Percentiles rank a stretch among this genome's conserved stretches.
phyloP scores from a whole-genome alignment of 2,888 invertebrate species.

The Melitaea athalia region DNA sequence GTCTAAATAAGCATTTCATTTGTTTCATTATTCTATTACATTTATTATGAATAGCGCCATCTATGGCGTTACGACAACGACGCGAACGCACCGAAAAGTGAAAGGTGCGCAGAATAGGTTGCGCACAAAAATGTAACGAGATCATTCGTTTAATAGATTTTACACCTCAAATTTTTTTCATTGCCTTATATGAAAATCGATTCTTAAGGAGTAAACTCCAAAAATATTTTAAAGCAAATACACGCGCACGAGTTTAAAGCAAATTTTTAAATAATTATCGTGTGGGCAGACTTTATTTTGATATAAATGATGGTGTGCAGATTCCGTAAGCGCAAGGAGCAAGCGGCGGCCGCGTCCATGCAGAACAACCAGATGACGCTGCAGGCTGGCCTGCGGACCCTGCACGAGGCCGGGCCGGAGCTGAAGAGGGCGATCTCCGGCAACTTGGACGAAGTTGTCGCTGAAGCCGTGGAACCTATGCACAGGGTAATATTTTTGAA shows the following conservation, averaged over 20 bases:
- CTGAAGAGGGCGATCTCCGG: slow-evolving; percentile 99
- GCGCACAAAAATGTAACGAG: no score
- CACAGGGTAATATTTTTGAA: slow-evolving; percentile 89
- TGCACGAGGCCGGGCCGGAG: slow-evolving; percentile 99
- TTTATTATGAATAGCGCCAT: no score
- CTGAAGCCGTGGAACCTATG: slow-evolving; percentile 97
- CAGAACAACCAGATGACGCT: slow-evolving; percentile 90
- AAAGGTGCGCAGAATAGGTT: no score
- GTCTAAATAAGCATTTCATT: no score
- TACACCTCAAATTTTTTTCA: no score
- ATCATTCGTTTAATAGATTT: no score
- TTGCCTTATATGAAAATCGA: no score
- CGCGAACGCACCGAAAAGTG: no score
- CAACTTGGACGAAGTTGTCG: slow-evolving; percentile 95
- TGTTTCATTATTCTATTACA: no score
- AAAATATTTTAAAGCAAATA: slow-evolving; percentile 10
- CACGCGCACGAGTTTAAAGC: slow-evolving; percentile 12
- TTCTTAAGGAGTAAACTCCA: no score
- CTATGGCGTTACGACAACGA: no score
- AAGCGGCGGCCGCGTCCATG: slow-evolving; percentile 81
- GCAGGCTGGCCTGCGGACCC: slow-evolving; percentile 96
- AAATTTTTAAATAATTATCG: background rate
- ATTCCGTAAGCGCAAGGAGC: slow-evolving; percentile 98
- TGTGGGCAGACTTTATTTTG: background rate
- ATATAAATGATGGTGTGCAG: slow-evolving; percentile 46